Percentiles rank a stretch among this genome's conserved stretches.
These are phyloP conservation scores for Trissolcus brochymenae DNA, from an alignment of 2,888 invertebrate genomes.

Conservation along the genomic window DNA sequence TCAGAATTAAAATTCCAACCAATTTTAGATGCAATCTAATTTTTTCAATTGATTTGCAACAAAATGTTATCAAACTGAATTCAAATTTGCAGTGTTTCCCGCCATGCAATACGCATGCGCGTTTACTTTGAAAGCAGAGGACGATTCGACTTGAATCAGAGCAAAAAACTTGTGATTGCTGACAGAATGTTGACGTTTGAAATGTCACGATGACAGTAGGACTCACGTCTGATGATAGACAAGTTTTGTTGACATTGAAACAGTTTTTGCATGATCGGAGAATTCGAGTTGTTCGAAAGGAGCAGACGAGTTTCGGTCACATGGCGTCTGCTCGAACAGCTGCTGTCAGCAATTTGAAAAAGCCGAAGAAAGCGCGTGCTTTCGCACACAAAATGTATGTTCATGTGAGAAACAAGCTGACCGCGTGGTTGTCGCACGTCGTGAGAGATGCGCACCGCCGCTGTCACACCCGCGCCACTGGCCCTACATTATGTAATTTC, in stretches of 20 bases:
- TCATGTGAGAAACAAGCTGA: neutral
- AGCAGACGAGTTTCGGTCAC: constrained; percentile 9
- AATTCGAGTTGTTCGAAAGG: constrained; percentile 1
- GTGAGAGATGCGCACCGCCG: neutral
- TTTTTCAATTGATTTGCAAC: too few relatives aligned
- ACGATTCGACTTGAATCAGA: neutral
- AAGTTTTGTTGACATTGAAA: neutral
- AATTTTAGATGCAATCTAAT: neutral
- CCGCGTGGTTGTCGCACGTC: neutral
- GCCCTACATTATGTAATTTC: constrained; percentile 36
- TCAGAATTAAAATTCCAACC: neutral
- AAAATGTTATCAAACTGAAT: neutral
- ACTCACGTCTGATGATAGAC: neutral
- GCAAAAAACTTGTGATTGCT: neutral
- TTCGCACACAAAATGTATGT: constrained; percentile 8
- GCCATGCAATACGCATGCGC: constrained; percentile 17
- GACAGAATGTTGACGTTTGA: too few relatives aligned
- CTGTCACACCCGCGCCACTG: constrained; percentile 4
- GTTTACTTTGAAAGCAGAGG: constrained; percentile 23
- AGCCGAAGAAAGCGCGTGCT: constrained; percentile 11
- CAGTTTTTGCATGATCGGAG: neutral
- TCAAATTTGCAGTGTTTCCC: constrained; percentile 24
- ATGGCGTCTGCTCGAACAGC: constrained; percentile 53
- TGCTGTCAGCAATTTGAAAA: constrained; percentile 46
- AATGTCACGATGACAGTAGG: too few relatives aligned